phyloP scores from a whole-genome alignment of 2,797 vertebrate genomes.

The Paedocypris micromegethes region DNA sequence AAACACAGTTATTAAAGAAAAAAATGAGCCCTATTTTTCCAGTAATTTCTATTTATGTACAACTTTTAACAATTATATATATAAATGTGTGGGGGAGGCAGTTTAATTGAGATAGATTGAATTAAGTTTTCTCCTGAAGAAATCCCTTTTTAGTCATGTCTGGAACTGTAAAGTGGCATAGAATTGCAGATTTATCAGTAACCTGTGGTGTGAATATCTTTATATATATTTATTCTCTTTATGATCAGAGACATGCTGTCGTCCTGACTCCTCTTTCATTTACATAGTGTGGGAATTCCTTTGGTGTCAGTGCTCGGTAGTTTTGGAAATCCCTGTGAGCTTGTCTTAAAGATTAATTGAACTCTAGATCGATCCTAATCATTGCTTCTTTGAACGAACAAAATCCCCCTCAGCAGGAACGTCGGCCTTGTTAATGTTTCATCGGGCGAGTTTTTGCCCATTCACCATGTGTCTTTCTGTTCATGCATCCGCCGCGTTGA shows the following conservation, averaged over 20 bases:
- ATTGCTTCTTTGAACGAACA: constrained; percentile 48
- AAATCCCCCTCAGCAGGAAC: constrained; percentile 50
- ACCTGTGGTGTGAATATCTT: constrained; percentile 5
- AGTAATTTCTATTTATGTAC: constrained; percentile 23
- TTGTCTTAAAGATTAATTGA: constrained; percentile 54
- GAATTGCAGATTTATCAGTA: constrained; percentile 41
- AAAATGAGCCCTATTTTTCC: constrained; percentile 12
- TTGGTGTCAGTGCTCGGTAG: constrained; percentile 39
- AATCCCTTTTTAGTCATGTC: too few species aligned
- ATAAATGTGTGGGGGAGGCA: neutral
- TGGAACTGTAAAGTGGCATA: neutral
- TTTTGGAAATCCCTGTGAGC: constrained; percentile 50
- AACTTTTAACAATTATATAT: constrained; percentile 8
- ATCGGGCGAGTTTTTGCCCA: constrained; percentile 59
- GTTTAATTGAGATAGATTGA: too few species aligned
- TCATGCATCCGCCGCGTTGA: constrained; percentile 55
- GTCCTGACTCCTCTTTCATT: constrained; percentile 40
- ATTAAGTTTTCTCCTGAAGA: too few species aligned
- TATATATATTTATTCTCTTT: constrained; percentile 5
- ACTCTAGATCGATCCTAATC: constrained; percentile 56
- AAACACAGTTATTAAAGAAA: constrained; percentile 15
- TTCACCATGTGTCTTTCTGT: constrained; percentile 64
- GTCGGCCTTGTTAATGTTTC: constrained; percentile 69
- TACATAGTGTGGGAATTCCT: constrained; percentile 32
- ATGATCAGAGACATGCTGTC: constrained; percentile 21